These are phyloP conservation scores for Cyprinodon variegatus DNA, from an alignment of 2,113 vertebrate genomes.

Conservation along the genomic window DNA sequence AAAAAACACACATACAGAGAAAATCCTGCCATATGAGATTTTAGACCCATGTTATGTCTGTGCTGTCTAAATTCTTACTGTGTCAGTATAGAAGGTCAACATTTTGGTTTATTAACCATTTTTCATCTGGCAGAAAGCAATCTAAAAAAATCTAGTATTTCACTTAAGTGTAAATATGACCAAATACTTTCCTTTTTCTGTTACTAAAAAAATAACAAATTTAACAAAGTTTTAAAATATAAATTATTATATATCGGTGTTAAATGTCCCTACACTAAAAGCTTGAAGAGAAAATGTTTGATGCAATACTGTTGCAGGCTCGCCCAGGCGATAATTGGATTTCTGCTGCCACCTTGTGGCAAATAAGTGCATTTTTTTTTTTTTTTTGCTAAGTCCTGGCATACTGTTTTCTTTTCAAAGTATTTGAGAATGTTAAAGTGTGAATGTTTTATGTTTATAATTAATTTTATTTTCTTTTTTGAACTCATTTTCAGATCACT, in stretches of 20 bases:
- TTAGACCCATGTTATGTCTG: constrained; percentile 1
- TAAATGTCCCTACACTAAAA: not conserved
- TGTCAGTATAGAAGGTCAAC: constrained; percentile 42
- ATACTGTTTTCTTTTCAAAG: not conserved
- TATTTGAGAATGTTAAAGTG: not conserved
- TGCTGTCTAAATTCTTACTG: constrained; percentile 8
- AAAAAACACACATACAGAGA: not conserved
- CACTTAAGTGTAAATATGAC: constrained; percentile 13
- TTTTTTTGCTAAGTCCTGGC: not conserved
- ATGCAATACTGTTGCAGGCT: not conserved
- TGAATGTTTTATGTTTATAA: not conserved
- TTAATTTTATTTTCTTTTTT: not conserved
- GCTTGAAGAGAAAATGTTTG: not conserved
- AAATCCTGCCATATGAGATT: not conserved
- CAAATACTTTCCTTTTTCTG: not conserved
- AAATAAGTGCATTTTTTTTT: constrained; percentile 13
- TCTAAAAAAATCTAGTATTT: constrained; percentile 68
- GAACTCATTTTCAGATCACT: constrained; percentile 75
- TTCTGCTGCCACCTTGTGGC: constrained; percentile 75
- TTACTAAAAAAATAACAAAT: not conserved
- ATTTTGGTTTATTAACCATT: constrained; percentile 47
- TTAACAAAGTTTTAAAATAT: too few species aligned
- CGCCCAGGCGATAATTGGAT: constrained; percentile 22
- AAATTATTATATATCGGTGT: not conserved
- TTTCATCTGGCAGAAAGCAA: constrained; percentile 63